Evolutionary conservation across 1,140 invertebrate species (phyloP).

Genomic region (Periplaneta americana): DNA sequence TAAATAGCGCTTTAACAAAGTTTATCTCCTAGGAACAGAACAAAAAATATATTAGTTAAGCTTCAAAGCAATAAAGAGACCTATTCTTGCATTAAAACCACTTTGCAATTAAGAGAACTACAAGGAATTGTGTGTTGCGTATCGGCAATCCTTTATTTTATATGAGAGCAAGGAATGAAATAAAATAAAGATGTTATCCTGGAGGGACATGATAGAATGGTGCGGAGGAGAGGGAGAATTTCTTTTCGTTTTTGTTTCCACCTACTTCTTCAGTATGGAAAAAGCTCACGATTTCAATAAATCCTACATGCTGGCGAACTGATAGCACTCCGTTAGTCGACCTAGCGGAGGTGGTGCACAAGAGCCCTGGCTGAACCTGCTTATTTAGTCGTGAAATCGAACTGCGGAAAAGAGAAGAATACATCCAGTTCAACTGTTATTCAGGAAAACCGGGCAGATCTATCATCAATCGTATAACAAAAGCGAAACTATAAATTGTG

Average conservation of each 20-base stretch:
- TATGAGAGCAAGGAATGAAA: not conserved
- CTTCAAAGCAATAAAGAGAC: too few relatives aligned
- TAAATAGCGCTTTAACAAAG: too few relatives aligned
- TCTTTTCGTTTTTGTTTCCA: not conserved
- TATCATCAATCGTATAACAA: not conserved
- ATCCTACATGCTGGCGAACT: not conserved
- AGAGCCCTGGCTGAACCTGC: not conserved
- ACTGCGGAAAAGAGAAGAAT: not conserved
- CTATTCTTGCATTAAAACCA: not conserved
- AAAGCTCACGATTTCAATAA: not conserved
- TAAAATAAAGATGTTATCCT: not conserved
- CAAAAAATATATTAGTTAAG: too few relatives aligned
- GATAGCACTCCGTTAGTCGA: not conserved
- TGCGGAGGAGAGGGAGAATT: not conserved
- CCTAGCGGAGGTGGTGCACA: not conserved
- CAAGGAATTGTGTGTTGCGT: not conserved
- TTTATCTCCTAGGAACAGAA: too few relatives aligned
- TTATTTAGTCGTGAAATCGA: not conserved
- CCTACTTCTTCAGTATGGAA: not conserved
- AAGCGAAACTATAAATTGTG: not conserved
- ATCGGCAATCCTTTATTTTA: not conserved
- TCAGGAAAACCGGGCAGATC: not conserved
- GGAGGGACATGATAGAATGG: not conserved
- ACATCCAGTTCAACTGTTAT: not conserved
- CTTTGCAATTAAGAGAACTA: not conserved